Conservation (phyloP, 2,888 invertebrate genomes). For the Agrochola circellaris region DNA sequence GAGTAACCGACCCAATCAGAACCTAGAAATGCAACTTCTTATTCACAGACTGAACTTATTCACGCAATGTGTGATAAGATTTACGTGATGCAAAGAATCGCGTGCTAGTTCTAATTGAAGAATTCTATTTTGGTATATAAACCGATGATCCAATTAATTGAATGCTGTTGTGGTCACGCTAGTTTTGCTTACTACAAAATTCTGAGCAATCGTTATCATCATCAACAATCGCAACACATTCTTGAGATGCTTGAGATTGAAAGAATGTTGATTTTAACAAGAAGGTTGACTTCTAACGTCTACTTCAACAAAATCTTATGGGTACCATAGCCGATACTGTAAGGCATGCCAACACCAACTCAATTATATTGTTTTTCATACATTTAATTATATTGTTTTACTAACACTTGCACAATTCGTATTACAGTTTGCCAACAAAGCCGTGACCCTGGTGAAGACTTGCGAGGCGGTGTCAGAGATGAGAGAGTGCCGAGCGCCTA, state of each 20-base stretch:
- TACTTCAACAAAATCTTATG: constrained; percentile 3
- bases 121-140: constrained; percentile 25
- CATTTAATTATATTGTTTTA: neutral
- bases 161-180: constrained; percentile 37
- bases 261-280: constrained; percentile 1
- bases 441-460: constrained; percentile 97
- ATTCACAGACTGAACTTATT: constrained; percentile 14
- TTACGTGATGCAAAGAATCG: constrained; percentile 38
- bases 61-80: constrained; percentile 21
- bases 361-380: neutral
- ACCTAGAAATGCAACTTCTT: constrained; percentile 21
- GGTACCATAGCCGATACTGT: neutral
- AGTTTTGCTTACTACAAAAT: constrained; percentile 30
- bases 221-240: constrained; percentile 16
- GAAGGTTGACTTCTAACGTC: neutral
- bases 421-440: constrained; percentile 91
- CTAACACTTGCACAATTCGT: constrained; percentile 38
- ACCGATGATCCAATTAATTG: constrained; percentile 52
- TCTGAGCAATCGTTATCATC: constrained; percentile 6
- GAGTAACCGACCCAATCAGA: constrained; percentile 19
- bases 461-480: constrained; percentile 98
- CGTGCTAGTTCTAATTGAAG: constrained; percentile 32
- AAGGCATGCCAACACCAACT: neutral
- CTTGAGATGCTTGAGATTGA: constrained; percentile 14
- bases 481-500: constrained; percentile 96